Evolutionary conservation across 2,888 invertebrate species (phyloP).

Genomic region (Psylliodes chrysocephalus): DNA sequence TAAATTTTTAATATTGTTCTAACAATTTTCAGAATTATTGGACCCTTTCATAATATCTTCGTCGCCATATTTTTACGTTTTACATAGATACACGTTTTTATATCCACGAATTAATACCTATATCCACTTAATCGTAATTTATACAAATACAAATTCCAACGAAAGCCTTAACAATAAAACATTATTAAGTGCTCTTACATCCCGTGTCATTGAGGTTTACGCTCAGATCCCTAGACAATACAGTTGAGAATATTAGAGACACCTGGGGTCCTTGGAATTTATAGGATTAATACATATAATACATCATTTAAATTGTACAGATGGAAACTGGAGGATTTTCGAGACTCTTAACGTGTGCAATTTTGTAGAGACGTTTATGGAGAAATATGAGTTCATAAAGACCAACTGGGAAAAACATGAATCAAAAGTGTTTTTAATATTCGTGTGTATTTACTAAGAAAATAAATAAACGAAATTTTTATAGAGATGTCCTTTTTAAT

Average conservation of each 20-base stretch:
- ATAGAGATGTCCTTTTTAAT: background rate
- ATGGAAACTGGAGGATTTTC: constrained; percentile 25
- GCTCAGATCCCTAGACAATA: constrained; percentile 25
- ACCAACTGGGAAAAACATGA: constrained; percentile 16
- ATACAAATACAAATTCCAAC: constrained; percentile 3
- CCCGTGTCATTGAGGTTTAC: constrained; percentile 28
- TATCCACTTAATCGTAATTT: background rate
- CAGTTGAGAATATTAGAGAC: constrained; percentile 25
- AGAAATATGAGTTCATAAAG: constrained; percentile 26
- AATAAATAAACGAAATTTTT: background rate
- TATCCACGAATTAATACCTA: background rate
- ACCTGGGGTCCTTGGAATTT: constrained; percentile 30
- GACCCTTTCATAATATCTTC: no score
- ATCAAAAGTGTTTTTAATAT: constrained; percentile 24
- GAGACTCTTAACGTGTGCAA: constrained; percentile 24
- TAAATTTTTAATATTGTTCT: no score
- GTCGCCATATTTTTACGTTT: no score
- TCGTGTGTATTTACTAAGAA: background rate
- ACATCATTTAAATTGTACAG: constrained; percentile 30
- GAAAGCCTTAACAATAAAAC: constrained; percentile 8
- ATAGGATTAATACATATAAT: constrained; percentile 31
- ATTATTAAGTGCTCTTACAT: constrained; percentile 9
- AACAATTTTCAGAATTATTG: no score
- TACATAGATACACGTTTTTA: no score
- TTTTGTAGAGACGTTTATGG: constrained; percentile 28